A percentile compares a stretch with the other conserved stretches of the same genome.
Conservation (phyloP, 64 coral and sea anemone genomes). For the Montipora cactus region DNA sequence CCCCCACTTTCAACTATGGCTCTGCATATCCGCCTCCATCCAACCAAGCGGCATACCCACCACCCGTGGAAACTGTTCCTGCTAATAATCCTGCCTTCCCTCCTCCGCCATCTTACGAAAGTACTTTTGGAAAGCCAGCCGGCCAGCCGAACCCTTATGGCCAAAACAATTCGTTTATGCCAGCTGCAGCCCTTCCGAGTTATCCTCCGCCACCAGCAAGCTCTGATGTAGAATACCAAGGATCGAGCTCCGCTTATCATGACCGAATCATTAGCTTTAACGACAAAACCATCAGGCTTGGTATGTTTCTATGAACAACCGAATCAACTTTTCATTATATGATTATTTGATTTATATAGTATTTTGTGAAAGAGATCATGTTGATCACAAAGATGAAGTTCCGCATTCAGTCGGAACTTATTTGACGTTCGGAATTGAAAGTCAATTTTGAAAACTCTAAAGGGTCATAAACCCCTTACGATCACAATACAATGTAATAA, state of each 20-base stretch:
- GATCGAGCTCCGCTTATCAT: not conserved
- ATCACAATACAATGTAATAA: too few relatives aligned
- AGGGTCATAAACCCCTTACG: too few relatives aligned
- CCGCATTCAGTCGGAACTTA: too few relatives aligned
- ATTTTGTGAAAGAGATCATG: too few relatives aligned
- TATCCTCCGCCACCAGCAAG: not conserved
- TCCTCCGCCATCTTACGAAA: conserved; percentile 50
- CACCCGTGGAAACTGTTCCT: conserved; percentile 13
- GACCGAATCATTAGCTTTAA: conserved; percentile 32
- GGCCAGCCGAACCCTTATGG: not conserved
- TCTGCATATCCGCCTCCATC: conserved; percentile 1
- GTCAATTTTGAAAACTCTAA: too few relatives aligned
- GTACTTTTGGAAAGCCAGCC: not conserved
- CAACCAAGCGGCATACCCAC: conserved; percentile 40
- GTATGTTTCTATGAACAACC: conserved; percentile 2
- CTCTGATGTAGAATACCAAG: conserved; percentile 23
- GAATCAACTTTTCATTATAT: not conserved
- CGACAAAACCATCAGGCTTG: conserved; percentile 66
- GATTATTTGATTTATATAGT: not conserved
- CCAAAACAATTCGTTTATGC: not conserved
- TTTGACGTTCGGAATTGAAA: too few relatives aligned
- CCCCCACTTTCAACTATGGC: not conserved
- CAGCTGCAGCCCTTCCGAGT: not conserved
- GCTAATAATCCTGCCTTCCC: conserved; percentile 22
- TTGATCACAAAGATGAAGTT: too few relatives aligned